Conservation (phyloP, 2,797 vertebrate species). For the Podarcis siculus region DNA sequence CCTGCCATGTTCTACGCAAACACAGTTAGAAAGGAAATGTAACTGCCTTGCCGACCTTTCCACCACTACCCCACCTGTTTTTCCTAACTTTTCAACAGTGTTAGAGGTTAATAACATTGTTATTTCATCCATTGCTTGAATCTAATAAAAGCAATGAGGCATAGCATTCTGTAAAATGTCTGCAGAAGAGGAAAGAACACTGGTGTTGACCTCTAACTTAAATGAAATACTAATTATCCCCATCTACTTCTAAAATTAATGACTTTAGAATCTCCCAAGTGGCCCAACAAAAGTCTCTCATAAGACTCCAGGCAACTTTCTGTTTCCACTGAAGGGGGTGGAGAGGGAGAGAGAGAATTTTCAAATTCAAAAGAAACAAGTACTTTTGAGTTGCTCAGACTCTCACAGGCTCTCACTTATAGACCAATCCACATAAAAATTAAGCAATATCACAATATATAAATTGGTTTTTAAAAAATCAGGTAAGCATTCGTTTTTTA, state of each 20-base stretch:
- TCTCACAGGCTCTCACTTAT: not conserved
- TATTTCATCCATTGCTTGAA: constrained; percentile 77
- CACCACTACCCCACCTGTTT: constrained; percentile 57
- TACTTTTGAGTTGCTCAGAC: not conserved
- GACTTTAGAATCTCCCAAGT: constrained; percentile 69
- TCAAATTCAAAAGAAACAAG: not conserved
- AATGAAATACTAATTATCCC: constrained; percentile 75
- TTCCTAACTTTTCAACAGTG: constrained; percentile 75
- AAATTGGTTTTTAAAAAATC: not conserved
- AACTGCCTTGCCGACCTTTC: constrained; percentile 27
- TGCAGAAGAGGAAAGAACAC: constrained; percentile 75
- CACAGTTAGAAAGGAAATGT: constrained; percentile 27
- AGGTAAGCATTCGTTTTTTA: not conserved
- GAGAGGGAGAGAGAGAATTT: not conserved
- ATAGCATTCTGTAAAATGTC: constrained; percentile 73
- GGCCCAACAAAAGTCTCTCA: constrained; percentile 30
- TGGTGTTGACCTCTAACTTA: constrained; percentile 76
- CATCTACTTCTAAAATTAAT: constrained; percentile 72
- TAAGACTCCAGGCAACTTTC: constrained; percentile 49
- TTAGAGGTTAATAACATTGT: constrained; percentile 78
- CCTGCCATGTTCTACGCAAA: constrained; percentile 1
- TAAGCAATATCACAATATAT: not conserved
- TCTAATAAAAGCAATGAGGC: constrained; percentile 78
- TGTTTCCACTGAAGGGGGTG: constrained; percentile 6
- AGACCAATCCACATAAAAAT: not conserved